phyloP scores from a whole-genome alignment of 2,888 invertebrate species.

The Subacronicta megacephala region DNA sequence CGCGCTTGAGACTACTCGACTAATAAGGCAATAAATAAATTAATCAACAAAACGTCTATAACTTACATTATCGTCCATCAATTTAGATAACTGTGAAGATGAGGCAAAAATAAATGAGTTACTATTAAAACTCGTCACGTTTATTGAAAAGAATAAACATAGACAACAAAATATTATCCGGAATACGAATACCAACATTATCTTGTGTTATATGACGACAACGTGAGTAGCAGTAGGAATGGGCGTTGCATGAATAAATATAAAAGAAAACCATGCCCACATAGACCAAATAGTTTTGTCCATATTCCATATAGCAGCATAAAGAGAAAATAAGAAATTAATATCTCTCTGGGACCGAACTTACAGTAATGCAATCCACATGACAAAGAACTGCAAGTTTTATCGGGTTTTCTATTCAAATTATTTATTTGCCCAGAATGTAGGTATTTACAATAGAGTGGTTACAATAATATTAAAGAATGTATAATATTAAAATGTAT shows the following conservation, averaged over 20 bases:
- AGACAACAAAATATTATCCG: constrained; percentile 40
- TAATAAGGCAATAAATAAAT: too few species aligned
- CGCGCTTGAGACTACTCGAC: too few species aligned
- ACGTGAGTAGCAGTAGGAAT: constrained; percentile 47
- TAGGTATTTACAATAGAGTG: too few species aligned
- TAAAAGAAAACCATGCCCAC: constrained; percentile 22
- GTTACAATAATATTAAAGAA: too few species aligned
- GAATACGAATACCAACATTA: constrained; percentile 53
- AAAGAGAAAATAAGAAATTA: constrained; percentile 23
- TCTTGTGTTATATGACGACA: constrained; percentile 32
- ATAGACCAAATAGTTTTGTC: constrained; percentile 14
- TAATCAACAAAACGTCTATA: constrained; percentile 3
- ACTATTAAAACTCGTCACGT: constrained; percentile 18
- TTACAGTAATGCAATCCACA: constrained; percentile 2
- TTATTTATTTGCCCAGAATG: too few species aligned
- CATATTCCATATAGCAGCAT: constrained; percentile 27
- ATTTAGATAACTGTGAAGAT: too few species aligned
- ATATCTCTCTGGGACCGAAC: constrained; percentile 6
- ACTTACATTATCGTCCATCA: neutral
- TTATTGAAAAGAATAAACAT: constrained; percentile 17
- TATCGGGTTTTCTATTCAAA: too few species aligned
- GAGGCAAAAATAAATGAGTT: too few species aligned
- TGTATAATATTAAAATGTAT: too few species aligned
- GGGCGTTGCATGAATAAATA: constrained; percentile 35
- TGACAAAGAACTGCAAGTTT: neutral